A percentile compares a stretch with the other conserved stretches of the same genome.
Conservation (phyloP, 2,888 invertebrate genomes). For the Piscicola geometra region DNA sequence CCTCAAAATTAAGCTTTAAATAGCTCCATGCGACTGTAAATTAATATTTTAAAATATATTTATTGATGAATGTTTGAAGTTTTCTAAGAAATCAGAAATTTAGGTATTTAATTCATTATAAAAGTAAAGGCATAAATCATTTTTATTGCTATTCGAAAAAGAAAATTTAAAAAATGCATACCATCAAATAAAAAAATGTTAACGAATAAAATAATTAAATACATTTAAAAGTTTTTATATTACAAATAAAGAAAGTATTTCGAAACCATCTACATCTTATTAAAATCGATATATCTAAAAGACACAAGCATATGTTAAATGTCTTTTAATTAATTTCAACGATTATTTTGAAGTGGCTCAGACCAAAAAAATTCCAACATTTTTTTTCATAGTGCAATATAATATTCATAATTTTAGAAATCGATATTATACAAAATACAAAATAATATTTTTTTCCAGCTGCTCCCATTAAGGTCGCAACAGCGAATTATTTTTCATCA, state of each 20-base stretch:
- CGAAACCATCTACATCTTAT: slow-evolving; percentile 6
- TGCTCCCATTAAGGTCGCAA: too few relatives aligned
- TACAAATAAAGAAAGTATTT: background rate
- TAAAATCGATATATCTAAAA: background rate
- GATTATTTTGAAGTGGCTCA: too few relatives aligned
- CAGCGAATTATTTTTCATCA: too few relatives aligned
- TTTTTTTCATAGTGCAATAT: too few relatives aligned
- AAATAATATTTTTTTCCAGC: too few relatives aligned
- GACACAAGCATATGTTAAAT: background rate
- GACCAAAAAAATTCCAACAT: too few relatives aligned
- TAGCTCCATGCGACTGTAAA: slow-evolving; percentile 26
- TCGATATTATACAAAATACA: too few relatives aligned
- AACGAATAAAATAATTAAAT: background rate
- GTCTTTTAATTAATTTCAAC: background rate
- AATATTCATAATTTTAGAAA: too few relatives aligned
- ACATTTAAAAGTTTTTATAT: background rate
- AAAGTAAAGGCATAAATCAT: too few relatives aligned
- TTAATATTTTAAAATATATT: background rate
- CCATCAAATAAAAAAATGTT: slow-evolving; percentile 16
- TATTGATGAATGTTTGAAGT: background rate
- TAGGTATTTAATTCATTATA: too few relatives aligned
- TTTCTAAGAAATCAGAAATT: too few relatives aligned
- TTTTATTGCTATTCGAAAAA: background rate
- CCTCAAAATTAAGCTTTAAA: slow-evolving; percentile 27
- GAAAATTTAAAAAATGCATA: background rate